Evolutionary conservation across 1,140 invertebrate species (phyloP).

Genomic region (Platyscapa corneri): DNA sequence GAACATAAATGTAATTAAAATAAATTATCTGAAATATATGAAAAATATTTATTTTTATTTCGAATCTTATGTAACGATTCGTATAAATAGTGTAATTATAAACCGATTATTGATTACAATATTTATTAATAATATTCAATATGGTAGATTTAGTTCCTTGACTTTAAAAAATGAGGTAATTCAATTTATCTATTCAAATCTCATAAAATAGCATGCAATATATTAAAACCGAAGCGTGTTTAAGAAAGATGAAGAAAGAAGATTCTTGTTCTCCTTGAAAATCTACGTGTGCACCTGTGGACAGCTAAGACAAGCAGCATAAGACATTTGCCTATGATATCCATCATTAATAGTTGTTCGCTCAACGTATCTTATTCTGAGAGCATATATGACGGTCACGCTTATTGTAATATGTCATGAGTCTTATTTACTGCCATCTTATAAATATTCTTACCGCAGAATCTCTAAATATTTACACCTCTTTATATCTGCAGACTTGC

Average conservation of each 20-base stretch:
- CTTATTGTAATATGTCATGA: slow-evolving; percentile 47
- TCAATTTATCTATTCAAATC: neutral
- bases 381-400: slow-evolving; percentile 48
- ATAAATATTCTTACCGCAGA: neutral
- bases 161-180: neutral
- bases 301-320: slow-evolving; percentile 48
- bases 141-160: neutral
- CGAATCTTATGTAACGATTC: too few species aligned
- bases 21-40: too few species aligned
- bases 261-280: neutral
- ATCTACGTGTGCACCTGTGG: slow-evolving; percentile 46
- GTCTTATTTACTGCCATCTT: neutral
- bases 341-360: slow-evolving; percentile 48
- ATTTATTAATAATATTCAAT: too few species aligned
- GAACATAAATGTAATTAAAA: too few species aligned
- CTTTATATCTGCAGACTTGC: too few species aligned
- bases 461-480: too few species aligned
- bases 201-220: neutral
- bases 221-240: neutral
- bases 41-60: too few species aligned
- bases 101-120: too few species aligned
- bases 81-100: too few species aligned
- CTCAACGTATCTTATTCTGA: neutral
- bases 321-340: slow-evolving; percentile 56
- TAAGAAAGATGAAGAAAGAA: neutral